These are phyloP conservation scores for Danaus plexippus DNA, from an alignment of 1,140 invertebrate genomes.

Conservation along the genomic window DNA sequence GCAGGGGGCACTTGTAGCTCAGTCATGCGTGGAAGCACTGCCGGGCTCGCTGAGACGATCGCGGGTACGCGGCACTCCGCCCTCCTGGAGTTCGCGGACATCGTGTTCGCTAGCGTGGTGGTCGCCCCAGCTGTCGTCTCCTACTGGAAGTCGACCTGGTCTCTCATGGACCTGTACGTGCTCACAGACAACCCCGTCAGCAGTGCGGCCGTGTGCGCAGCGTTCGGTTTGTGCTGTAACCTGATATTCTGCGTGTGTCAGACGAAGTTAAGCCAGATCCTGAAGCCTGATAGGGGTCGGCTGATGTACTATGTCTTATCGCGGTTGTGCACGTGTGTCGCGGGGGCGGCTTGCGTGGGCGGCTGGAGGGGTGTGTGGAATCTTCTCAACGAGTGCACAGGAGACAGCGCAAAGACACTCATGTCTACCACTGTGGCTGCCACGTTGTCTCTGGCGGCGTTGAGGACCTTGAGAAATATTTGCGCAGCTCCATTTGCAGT, in stretches of 20 bases:
- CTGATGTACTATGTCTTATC: slow-evolving; percentile 81
- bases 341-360: slow-evolving; percentile 85
- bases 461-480: slow-evolving; percentile 82
- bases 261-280: slow-evolving; percentile 72
- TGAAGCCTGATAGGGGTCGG: slow-evolving; percentile 78
- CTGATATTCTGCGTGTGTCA: slow-evolving; percentile 79
- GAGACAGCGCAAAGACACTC: slow-evolving; percentile 73
- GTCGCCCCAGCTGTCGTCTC: slow-evolving; percentile 85
- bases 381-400: slow-evolving; percentile 80
- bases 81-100: slow-evolving; percentile 79
- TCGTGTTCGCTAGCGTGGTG: slow-evolving; percentile 78
- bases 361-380: slow-evolving; percentile 88
- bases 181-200: slow-evolving; percentile 73
- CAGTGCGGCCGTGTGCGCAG: slow-evolving; percentile 77
- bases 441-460: slow-evolving; percentile 75
- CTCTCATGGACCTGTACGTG: slow-evolving; percentile 81
- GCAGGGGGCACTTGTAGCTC: slow-evolving; percentile 36
- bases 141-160: slow-evolving; percentile 90
- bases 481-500: slow-evolving; percentile 86
- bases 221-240: slow-evolving; percentile 78
- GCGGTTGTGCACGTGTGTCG: slow-evolving; percentile 81
- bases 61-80: slow-evolving; percentile 71
- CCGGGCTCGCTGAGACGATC: slow-evolving; percentile 70
- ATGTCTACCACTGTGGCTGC: slow-evolving; percentile 75
- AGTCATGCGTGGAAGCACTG: slow-evolving; percentile 75